phyloP scores from a whole-genome alignment of 2,113 vertebrate species.

The Halichoerus grypus region DNA sequence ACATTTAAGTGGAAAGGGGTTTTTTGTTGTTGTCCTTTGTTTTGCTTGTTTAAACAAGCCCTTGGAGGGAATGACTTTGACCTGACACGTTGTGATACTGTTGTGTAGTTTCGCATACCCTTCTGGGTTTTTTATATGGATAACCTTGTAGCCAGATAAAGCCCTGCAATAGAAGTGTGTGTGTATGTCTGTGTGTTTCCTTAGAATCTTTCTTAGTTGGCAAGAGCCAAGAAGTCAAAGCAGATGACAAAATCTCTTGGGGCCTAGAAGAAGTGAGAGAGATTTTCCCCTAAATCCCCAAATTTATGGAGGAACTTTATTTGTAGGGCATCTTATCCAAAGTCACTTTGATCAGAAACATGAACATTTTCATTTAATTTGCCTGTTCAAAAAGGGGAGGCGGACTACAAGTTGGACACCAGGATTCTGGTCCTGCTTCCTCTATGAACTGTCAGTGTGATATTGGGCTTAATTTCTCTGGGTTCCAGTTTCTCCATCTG shows the following conservation, averaged over 20 bases:
- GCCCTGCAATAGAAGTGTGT: neutral
- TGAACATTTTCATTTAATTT: neutral
- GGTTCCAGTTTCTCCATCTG: neutral
- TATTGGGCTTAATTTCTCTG: neutral
- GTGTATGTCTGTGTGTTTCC: neutral
- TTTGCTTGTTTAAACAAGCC: neutral
- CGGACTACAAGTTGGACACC: neutral
- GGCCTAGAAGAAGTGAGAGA: neutral
- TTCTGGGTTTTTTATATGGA: neutral
- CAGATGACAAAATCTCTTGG: neutral
- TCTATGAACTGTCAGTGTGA: accelerated
- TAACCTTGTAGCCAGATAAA: neutral
- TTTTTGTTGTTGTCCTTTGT: neutral
- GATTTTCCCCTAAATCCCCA: neutral
- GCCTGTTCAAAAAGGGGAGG: neutral
- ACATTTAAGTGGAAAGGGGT: neutral
- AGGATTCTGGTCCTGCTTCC: neutral
- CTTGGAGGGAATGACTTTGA: neutral
- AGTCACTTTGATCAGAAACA: neutral
- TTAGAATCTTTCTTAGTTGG: neutral
- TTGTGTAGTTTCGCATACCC: neutral
- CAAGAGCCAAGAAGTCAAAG: neutral
- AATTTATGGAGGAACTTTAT: constrained; percentile 13
- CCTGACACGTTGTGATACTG: neutral
- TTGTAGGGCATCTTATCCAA: neutral